A percentile compares a stretch with the other conserved stretches of the same genome.
These are phyloP conservation scores for Temnothorax curvispinosus DNA, from an alignment of 1,140 invertebrate species.

Conservation along the genomic window DNA sequence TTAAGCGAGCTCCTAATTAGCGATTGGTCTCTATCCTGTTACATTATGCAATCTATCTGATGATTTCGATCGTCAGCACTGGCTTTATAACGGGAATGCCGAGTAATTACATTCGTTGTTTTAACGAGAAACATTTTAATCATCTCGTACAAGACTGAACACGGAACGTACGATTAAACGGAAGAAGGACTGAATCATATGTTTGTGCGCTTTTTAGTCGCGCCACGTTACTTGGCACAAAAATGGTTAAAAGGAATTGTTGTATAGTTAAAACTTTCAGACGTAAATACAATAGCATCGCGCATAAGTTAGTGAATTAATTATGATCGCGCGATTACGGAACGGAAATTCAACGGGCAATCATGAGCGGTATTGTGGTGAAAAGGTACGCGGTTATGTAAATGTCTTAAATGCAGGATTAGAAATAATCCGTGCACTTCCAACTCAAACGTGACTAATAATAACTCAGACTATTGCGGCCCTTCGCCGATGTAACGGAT, in stretches of 20 bases:
- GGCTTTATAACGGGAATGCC: slow-evolving; percentile 4
- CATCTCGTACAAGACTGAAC: not conserved
- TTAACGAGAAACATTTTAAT: slow-evolving; percentile 47
- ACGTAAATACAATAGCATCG: not conserved
- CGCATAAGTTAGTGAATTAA: not conserved
- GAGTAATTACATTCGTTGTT: slow-evolving; percentile 46
- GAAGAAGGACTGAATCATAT: not conserved
- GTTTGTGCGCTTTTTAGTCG: not conserved
- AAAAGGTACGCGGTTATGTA: not conserved
- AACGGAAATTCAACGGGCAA: slow-evolving; percentile 16
- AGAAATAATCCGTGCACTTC: slow-evolving; percentile 17
- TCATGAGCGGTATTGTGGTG: not conserved
- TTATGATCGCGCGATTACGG: slow-evolving; percentile 3
- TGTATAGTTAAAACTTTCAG: not conserved
- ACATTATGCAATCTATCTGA: slow-evolving; percentile 42
- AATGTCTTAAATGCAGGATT: slow-evolving; percentile 1
- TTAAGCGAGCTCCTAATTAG: slow-evolving; percentile 56
- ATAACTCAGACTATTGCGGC: not conserved
- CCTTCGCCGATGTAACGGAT: not conserved
- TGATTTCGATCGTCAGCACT: slow-evolving; percentile 33
- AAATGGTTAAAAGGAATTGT: not conserved
- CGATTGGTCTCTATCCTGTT: slow-evolving; percentile 50
- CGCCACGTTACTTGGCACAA: not conserved
- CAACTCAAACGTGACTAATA: slow-evolving; percentile 29
- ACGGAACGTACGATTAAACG: not conserved